Evolutionary conservation across 2,888 invertebrate species (phyloP).

Genomic region (Syrphus vitripennis): DNA sequence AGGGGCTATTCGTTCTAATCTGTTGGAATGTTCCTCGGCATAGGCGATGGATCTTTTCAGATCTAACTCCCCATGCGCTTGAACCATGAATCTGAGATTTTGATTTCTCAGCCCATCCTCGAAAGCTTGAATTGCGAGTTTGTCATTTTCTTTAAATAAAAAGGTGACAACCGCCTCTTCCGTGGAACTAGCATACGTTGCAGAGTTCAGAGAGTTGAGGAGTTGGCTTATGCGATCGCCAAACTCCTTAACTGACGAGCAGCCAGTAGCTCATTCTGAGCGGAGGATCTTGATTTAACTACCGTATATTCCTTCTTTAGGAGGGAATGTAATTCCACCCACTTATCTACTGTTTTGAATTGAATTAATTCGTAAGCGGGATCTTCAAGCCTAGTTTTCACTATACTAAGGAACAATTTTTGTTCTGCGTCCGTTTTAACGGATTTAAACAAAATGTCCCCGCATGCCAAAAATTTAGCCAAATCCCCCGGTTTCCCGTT

Average conservation of each 20-base stretch:
- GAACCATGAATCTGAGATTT: neutral
- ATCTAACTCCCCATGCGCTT: neutral
- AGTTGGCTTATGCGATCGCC: neutral
- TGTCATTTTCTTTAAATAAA: neutral
- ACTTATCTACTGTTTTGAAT: neutral
- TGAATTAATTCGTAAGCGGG: neutral
- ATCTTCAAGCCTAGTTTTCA: slow-evolving; percentile 8
- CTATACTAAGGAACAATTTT: neutral
- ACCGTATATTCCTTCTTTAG: neutral
- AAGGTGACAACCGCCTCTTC: neutral
- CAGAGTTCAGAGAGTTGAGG: neutral
- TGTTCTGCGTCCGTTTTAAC: neutral
- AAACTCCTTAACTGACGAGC: neutral
- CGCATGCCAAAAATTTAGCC: no score
- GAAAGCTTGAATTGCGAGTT: neutral
- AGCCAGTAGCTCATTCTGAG: neutral
- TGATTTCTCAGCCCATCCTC: neutral
- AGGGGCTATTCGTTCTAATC: neutral
- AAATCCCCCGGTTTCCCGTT: no score
- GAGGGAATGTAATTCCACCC: neutral
- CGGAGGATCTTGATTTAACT: no score
- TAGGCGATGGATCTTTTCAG: neutral
- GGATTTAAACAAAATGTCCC: no score
- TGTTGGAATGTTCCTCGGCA: neutral
- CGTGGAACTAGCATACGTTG: neutral